These are phyloP conservation scores for Sylvilagus bachmani DNA, from an alignment of 2,113 vertebrate genomes.

Conservation along the genomic window DNA sequence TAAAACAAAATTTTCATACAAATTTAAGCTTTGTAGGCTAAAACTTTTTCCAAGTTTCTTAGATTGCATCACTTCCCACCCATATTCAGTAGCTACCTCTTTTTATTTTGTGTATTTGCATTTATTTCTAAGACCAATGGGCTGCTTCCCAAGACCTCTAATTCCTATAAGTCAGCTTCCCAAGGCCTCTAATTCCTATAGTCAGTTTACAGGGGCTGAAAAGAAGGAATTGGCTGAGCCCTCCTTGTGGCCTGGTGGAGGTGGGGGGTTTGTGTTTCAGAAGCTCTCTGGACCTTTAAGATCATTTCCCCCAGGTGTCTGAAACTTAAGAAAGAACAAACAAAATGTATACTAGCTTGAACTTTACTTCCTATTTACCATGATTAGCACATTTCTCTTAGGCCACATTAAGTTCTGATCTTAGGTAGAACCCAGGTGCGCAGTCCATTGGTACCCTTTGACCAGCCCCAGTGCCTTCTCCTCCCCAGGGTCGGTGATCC, in stretches of 20 bases:
- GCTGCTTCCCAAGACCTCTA: background rate
- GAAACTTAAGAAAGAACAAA: slow-evolving; percentile 46
- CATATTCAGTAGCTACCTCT: background rate
- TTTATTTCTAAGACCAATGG: background rate
- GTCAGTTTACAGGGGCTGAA: background rate
- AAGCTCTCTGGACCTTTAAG: background rate
- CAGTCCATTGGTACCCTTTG: background rate
- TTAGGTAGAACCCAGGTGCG: background rate
- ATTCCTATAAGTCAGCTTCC: background rate
- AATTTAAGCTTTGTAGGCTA: background rate
- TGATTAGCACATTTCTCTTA: slow-evolving; percentile 30
- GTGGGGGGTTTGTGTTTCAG: background rate
- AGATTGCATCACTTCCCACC: background rate
- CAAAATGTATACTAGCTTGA: slow-evolving; percentile 10
- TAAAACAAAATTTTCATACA: background rate
- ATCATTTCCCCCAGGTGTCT: background rate
- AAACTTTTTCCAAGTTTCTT: too few species aligned
- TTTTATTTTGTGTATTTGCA: background rate
- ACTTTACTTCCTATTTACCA: slow-evolving; percentile 22
- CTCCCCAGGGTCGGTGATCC: background rate
- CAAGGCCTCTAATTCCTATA: background rate
- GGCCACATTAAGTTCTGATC: background rate
- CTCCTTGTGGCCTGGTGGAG: background rate
- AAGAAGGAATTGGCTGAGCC: background rate
- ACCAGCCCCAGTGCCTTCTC: background rate